Base-by-base conservation (phyloP, 2,888 invertebrate species). In the Pteria penguin region DNA sequence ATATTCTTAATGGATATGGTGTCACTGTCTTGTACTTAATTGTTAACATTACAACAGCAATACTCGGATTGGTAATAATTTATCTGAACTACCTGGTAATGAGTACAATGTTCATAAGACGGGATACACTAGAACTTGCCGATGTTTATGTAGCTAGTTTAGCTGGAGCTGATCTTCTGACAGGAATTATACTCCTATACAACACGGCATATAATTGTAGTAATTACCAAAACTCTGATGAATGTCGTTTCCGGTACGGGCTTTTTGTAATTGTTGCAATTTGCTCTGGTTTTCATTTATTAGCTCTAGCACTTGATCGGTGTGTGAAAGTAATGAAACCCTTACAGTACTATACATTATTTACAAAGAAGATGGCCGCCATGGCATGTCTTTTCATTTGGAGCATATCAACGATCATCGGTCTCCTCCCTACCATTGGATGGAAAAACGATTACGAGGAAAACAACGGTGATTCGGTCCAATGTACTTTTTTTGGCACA, bases 171-270 rank as follows among this genome's bases (percentile, higher is more conserved):
- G 87, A 88, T 67, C 54, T 80, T 5, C 4, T 85, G 22, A 78
- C 77, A 1, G 87, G 87, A 22, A n/a, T 87, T 2, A 72, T 84
- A 27, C 66, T 88, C n/a, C 11, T 86, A 0, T 84, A 86, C 73
- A 84, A 83, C 66, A 80, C 83, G 3, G 45, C 72, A 3, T 88
- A 88, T 78, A 85, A 83, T 75, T 63, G 87, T 26, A n/a, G 72
- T 22, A 86, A 87, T 65, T 88, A 80, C 63, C 88, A 88, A 75
- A 78, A 85, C 32, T 61, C 76, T 18, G 62, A 76, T 52, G 86
- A 86, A 69, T 86, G 86, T 52, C 31, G 81, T 18, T 68, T 80
- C 45, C 72, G 86, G 26, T 82, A 79, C 36, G 84, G 84, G 27
- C 29, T 86, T 4, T 69, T 86, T 5, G 79, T 81, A 11, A 58